A percentile compares a stretch with the other conserved stretches of the same genome.
phyloP scores from a whole-genome alignment of 2,797 vertebrate species.

The Gymnodraco acuticeps region DNA sequence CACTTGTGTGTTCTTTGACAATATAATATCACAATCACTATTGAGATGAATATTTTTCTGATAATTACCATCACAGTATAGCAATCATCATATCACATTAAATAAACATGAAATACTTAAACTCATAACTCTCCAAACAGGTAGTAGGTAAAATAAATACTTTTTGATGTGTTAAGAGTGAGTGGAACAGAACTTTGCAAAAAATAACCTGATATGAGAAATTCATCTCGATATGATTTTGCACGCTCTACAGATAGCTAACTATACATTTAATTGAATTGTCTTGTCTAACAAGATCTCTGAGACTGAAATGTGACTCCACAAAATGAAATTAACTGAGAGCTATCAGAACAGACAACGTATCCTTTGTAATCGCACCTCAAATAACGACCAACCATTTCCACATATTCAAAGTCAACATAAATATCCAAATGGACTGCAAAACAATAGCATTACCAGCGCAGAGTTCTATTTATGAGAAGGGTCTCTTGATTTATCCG shows the following conservation, averaged over 20 bases:
- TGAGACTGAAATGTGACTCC: conserved; percentile 18
- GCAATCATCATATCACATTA: conserved; percentile 3
- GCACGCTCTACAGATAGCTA: conserved; percentile 14
- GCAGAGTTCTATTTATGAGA: not conserved
- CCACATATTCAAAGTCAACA: conserved; percentile 8
- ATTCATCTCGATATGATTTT: not conserved
- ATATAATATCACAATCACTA: conserved; percentile 5
- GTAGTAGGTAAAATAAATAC: not conserved
- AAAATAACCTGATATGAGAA: not conserved
- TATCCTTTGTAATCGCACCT: not conserved
- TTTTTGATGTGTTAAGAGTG: not conserved
- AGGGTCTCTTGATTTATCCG: not conserved
- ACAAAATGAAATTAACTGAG: conserved; percentile 4
- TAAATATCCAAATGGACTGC: conserved; percentile 7
- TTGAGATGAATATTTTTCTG: not conserved
- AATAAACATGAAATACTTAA: conserved; percentile 14
- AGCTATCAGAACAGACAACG: conserved; percentile 5
- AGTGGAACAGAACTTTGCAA: not conserved
- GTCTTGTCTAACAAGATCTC: conserved; percentile 14
- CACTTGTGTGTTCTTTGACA: not conserved
- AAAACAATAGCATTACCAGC: conserved; percentile 7
- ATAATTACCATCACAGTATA: conserved; percentile 6
- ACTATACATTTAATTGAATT: not conserved
- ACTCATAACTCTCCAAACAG: not conserved
- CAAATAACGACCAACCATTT: conserved; percentile 5